Base-by-base conservation (phyloP, 2,888 invertebrate genomes). In the Orchesellides sinensis region DNA sequence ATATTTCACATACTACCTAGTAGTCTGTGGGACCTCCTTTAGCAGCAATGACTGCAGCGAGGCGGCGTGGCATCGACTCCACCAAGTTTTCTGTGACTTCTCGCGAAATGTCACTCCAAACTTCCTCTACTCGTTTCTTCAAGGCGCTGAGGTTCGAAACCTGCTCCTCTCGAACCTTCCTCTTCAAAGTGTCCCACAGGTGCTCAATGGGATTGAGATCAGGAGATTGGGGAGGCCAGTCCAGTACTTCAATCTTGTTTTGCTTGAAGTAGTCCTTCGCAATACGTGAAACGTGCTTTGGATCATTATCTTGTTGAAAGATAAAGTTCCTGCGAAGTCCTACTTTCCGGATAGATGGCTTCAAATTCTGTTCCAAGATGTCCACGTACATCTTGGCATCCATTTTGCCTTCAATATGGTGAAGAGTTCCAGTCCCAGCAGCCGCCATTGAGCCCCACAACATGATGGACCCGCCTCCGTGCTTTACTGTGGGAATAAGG, bases 271-370 rank as follows among this genome's bases (percentile, higher is more conserved):
- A 77, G 1, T 59, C 27, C 23, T n/a, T 49, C 1, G 56, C 65
- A 3, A 19, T 32, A 5, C 17, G 3, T 12, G 77, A 59, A 12
- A 65, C 78, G 45, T 83, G 83, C 52, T 79, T 80, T 0, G 79
- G 79, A 21, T 79, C 83, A 23, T 83, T 83, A 68, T 74, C 83
- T 25, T 80, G 68, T 32, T 73, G 79, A 21, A 83, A 72, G 27
- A 56, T 54, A 29, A 23, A 72, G 2, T 40, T 2, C 19, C 56
- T 12, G 1, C 82, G 49, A 23, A 77, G n/a, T 19, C 72, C 65
- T 6, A 83, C 25, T 45, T 72, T 77, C 45, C 8, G 1, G 6
- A 19, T 68, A 1, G 83, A 69, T 52, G 25, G 8, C 27, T 52
- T 54, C 12, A 78, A 2, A 56, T 83, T 78, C 40, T 29, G 3